Percentiles rank a stretch among this genome's conserved stretches.
Evolutionary conservation across 2,113 vertebrate species (phyloP).

Genomic region (Nerophis lumbriciformis): DNA sequence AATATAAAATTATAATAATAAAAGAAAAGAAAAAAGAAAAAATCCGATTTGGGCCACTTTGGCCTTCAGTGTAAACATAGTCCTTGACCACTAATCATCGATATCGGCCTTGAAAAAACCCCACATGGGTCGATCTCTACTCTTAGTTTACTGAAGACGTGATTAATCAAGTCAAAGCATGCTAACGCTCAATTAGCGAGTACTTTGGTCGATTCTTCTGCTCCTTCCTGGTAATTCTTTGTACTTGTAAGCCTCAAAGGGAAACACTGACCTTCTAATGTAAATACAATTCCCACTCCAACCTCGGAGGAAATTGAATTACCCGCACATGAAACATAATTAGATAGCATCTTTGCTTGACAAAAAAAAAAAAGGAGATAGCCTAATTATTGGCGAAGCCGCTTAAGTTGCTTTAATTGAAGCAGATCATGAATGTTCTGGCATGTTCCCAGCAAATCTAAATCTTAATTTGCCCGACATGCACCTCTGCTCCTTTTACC

Average conservation of each 20-base stretch:
- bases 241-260: slow-evolving; percentile 17
- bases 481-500: too few species aligned
- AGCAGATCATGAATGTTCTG: slow-evolving; percentile 68
- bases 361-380: slow-evolving; percentile 57
- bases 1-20: too few species aligned
- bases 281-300: slow-evolving; percentile 46
- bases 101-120: too few species aligned
- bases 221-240: slow-evolving; percentile 29
- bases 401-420: slow-evolving; percentile 33
- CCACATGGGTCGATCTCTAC: too few species aligned
- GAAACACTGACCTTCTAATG: slow-evolving; percentile 53
- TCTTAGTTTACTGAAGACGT: too few species aligned
- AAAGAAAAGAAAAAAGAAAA: too few species aligned
- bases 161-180: too few species aligned
- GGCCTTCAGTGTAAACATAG: too few species aligned
- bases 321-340: slow-evolving; percentile 70
- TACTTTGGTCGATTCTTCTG: slow-evolving; percentile 5
- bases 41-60: too few species aligned
- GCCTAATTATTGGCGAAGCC: slow-evolving; percentile 75
- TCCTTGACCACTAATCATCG: too few species aligned
- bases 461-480: slow-evolving; percentile 66
- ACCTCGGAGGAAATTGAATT: slow-evolving; percentile 68
- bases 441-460: slow-evolving; percentile 76
- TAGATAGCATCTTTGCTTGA: slow-evolving; percentile 61
- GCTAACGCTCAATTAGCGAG: too few species aligned